phyloP scores from a whole-genome alignment of 1,140 invertebrate species.

The Aphelinus certus region DNA sequence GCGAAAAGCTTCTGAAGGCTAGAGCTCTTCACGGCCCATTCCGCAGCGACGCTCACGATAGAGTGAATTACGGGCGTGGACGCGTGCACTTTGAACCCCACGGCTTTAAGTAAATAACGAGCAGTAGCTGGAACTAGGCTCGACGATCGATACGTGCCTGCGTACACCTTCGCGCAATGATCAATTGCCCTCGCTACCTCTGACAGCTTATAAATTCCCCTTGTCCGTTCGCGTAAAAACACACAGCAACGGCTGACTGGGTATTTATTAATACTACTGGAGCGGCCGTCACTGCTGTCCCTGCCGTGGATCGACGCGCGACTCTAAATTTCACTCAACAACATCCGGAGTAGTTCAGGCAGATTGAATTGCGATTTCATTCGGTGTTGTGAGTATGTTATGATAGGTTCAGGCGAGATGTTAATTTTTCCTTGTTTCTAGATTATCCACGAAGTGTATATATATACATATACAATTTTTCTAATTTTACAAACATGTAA shows the following conservation, averaged over 20 bases:
- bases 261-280: conserved; percentile 34
- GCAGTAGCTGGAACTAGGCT: conserved; percentile 13
- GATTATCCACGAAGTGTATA: too few species aligned
- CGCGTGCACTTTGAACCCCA: conserved; percentile 11
- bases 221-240: conserved; percentile 10
- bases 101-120: conserved; percentile 35
- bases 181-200: conserved; percentile 14
- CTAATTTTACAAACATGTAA: too few species aligned
- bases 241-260: conserved; percentile 4
- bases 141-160: conserved; percentile 20
- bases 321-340: too few species aligned
- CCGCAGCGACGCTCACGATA: conserved; percentile 9
- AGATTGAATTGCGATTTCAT: too few species aligned
- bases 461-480: too few species aligned
- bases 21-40: background rate
- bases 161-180: conserved; percentile 9
- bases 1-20: too few species aligned
- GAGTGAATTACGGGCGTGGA: conserved; percentile 18
- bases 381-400: too few species aligned
- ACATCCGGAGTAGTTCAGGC: too few species aligned
- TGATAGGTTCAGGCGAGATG: too few species aligned
- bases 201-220: conserved; percentile 37
- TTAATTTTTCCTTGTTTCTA: too few species aligned
- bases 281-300: too few species aligned
- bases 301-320: too few species aligned